Percentiles rank a stretch among this genome's conserved stretches.
Evolutionary conservation across 1,140 invertebrate genomes (phyloP).

Genomic region (Eriocheir sinensis): DNA sequence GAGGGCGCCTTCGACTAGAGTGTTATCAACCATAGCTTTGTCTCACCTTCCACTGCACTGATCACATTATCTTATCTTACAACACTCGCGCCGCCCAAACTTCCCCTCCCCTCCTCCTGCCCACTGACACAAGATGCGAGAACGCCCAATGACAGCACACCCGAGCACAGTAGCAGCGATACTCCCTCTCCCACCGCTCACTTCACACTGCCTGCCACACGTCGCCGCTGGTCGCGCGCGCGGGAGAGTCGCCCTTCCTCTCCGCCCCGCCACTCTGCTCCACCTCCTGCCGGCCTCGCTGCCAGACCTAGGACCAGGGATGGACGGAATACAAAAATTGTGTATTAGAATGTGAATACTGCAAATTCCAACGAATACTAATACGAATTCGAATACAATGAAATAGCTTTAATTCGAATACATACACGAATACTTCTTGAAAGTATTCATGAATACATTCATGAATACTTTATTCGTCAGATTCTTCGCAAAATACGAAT

Average conservation of each 20-base stretch:
- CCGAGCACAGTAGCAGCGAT: neutral
- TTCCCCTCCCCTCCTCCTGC: too few relatives aligned
- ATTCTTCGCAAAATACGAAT: too few relatives aligned
- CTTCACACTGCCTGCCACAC: constrained; percentile 48
- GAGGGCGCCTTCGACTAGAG: constrained; percentile 63
- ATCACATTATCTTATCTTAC: constrained; percentile 68
- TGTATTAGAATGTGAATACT: too few relatives aligned
- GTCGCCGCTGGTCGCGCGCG: neutral
- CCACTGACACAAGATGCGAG: constrained; percentile 4
- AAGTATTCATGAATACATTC: too few relatives aligned
- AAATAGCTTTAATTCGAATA: too few relatives aligned
- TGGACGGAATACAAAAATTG: too few relatives aligned
- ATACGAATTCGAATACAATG: too few relatives aligned
- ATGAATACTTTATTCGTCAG: too few relatives aligned
- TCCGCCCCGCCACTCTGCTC: neutral
- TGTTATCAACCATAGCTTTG: constrained; percentile 74
- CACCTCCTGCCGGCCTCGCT: neutral
- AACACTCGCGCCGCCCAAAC: constrained; percentile 31
- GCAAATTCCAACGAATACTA: too few relatives aligned
- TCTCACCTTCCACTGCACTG: constrained; percentile 31
- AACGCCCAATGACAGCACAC: too few relatives aligned
- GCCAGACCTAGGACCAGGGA: neutral
- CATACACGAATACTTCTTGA: too few relatives aligned
- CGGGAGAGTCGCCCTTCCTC: neutral
- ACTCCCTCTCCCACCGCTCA: constrained; percentile 48